A percentile compares a stretch with the other conserved stretches of the same genome.
These are phyloP conservation scores for Campaea margaritaria DNA, from an alignment of 2,888 invertebrate species.

Conservation along the genomic window DNA sequence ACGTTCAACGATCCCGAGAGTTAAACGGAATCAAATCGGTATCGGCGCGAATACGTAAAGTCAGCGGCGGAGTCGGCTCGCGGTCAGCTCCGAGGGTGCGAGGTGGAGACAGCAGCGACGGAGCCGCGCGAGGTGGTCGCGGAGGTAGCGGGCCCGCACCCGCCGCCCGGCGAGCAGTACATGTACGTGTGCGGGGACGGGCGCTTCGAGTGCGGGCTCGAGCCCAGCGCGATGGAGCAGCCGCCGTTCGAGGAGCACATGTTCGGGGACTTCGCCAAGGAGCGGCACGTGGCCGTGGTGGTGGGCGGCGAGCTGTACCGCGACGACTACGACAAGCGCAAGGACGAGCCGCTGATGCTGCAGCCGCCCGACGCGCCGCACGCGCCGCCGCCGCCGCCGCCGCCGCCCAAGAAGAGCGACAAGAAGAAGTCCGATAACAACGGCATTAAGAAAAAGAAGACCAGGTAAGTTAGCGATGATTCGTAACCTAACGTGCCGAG, in stretches of 20 bases:
- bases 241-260: constrained; percentile 91
- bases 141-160: constrained; percentile 80
- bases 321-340: constrained; percentile 77
- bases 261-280: constrained; percentile 90
- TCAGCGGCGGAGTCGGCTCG: constrained; percentile 58
- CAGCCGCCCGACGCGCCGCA: constrained; percentile 65
- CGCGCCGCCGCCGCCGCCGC: constrained; percentile 69
- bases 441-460: constrained; percentile 96
- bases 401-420: constrained; percentile 88
- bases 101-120: constrained; percentile 65
- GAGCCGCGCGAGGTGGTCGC: constrained; percentile 78
- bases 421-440: constrained; percentile 94
- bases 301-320: constrained; percentile 83
- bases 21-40: constrained; percentile 73
- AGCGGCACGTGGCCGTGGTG: constrained; percentile 76
- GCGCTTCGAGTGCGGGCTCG: constrained; percentile 79
- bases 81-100: constrained; percentile 59
- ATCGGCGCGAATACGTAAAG: constrained; percentile 31
- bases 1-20: constrained; percentile 78
- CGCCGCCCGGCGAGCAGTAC: constrained; percentile 78
- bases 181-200: constrained; percentile 81
- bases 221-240: constrained; percentile 86
- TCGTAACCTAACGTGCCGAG: not conserved
- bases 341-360: constrained; percentile 76
- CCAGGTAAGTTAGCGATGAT: constrained; percentile 86